phyloP scores from a whole-genome alignment of 2,797 vertebrate genomes.

The Melanotaenia maccullochi region DNA sequence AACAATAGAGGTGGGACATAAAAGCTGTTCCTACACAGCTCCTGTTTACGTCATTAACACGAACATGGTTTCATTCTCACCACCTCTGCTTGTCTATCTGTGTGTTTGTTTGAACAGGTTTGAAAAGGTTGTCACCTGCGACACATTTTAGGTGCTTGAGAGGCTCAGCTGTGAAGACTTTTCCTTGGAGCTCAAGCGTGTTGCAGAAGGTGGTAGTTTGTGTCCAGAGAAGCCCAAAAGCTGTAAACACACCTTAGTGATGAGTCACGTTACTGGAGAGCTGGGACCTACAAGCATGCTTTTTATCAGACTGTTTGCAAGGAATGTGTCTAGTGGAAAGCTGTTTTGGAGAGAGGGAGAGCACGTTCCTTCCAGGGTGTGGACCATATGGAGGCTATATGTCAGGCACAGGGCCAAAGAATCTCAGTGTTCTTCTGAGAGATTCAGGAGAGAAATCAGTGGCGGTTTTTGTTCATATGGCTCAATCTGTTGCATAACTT shows the following conservation, averaged over 20 bases:
- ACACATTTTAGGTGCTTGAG: slow-evolving; percentile 25
- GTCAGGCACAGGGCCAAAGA: slow-evolving; percentile 29
- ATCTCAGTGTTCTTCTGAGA: slow-evolving; percentile 3
- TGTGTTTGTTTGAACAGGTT: slow-evolving; percentile 38
- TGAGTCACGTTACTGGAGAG: slow-evolving; percentile 60
- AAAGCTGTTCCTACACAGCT: slow-evolving; percentile 48
- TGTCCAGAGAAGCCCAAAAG: slow-evolving; percentile 37
- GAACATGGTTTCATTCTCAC: slow-evolving; percentile 7
- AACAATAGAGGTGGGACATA: slow-evolving; percentile 42
- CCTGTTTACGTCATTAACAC: slow-evolving; percentile 10
- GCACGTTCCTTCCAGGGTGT: slow-evolving; percentile 33
- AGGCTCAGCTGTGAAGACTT: slow-evolving; percentile 29
- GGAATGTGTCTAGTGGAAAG: slow-evolving; percentile 75
- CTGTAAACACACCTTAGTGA: slow-evolving; percentile 71
- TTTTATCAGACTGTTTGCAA: slow-evolving; percentile 64
- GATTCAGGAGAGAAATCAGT: slow-evolving; percentile 6
- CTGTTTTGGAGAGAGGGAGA: slow-evolving; percentile 42
- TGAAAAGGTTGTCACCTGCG: slow-evolving; percentile 44
- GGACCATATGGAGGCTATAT: slow-evolving; percentile 60
- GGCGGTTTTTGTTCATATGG: slow-evolving; percentile 5
- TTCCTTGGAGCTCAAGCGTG: slow-evolving; percentile 30
- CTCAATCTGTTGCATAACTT: slow-evolving; percentile 9
- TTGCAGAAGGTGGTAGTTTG: not conserved
- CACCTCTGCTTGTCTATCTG: not conserved
- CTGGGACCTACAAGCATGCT: slow-evolving; percentile 36